Conservation (phyloP, 2,888 invertebrate genomes). For the Lithophane semibrunnea region DNA sequence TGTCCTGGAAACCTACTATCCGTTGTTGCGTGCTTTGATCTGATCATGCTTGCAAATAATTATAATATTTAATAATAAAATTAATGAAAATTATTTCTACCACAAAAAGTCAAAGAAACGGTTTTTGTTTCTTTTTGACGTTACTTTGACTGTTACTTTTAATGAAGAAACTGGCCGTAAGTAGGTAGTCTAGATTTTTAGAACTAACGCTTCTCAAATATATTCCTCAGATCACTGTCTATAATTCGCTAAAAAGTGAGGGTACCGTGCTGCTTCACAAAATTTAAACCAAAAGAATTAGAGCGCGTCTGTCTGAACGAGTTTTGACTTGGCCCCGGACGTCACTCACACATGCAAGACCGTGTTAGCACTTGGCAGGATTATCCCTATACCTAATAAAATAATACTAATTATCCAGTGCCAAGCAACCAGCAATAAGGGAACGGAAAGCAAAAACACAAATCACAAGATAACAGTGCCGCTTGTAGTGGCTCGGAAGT, state of each 20-base stretch:
- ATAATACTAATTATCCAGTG: slow-evolving; percentile 49
- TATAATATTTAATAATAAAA: background rate
- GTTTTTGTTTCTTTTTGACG: no score
- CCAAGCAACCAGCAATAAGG: slow-evolving; percentile 52
- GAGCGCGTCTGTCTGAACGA: background rate
- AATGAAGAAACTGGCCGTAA: no score
- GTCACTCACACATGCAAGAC: slow-evolving; percentile 20
- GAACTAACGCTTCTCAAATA: background rate
- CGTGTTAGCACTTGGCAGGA: background rate
- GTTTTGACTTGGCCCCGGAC: background rate
- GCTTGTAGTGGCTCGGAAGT: slow-evolving; percentile 82
- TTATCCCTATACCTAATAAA: slow-evolving; percentile 24
- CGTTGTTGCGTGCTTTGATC: no score
- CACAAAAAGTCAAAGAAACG: no score
- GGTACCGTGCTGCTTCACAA: background rate
- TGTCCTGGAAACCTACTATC: no score
- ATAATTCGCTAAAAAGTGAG: background rate
- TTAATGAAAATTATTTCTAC: background rate
- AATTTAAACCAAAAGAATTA: slow-evolving; percentile 1
- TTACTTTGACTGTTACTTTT: no score
- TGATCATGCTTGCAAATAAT: background rate
- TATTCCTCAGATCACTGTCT: background rate
- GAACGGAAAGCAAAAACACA: slow-evolving; percentile 79
- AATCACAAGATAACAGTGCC: slow-evolving; percentile 82
- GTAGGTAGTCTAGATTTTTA: no score